Conservation (phyloP, 2,113 vertebrate genomes). For the Alexandromys fortis region DNA sequence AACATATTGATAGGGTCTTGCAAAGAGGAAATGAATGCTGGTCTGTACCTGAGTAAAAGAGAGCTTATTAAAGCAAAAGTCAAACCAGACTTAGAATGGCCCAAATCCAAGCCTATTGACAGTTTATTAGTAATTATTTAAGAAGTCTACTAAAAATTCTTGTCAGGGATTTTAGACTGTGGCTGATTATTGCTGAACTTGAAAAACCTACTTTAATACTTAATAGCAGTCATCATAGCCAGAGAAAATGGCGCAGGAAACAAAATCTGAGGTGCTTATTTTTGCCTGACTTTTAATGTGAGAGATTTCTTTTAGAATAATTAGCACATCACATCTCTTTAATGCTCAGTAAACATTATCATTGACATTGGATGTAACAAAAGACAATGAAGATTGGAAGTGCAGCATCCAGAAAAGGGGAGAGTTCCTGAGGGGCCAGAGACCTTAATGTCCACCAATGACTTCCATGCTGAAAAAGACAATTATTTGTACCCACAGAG, state of each 20-base stretch:
- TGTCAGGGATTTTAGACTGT: slow-evolving; percentile 48
- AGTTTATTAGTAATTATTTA: slow-evolving; percentile 63
- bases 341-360: neutral
- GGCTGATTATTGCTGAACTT: neutral
- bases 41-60: slow-evolving; percentile 54
- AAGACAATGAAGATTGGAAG: neutral
- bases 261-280: neutral
- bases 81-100: slow-evolving; percentile 51
- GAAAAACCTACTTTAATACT: slow-evolving; percentile 61
- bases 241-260: neutral
- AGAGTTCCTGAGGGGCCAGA: neutral
- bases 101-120: slow-evolving; percentile 27
- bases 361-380: neutral
- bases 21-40: slow-evolving; percentile 47
- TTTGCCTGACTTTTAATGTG: slow-evolving; percentile 42
- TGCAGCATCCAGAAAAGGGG: neutral
- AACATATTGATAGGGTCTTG: slow-evolving; percentile 36
- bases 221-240: slow-evolving; percentile 12
- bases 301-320: slow-evolving; percentile 44
- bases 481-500: neutral
- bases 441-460: neutral
- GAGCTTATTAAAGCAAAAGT: slow-evolving; percentile 63
- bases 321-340: neutral
- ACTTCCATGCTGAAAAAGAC: slow-evolving; percentile 7
- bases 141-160: slow-evolving; percentile 15